These are phyloP conservation scores for Galeopterus variegatus DNA, from an alignment of 2,113 vertebrate species.

Conservation along the genomic window DNA sequence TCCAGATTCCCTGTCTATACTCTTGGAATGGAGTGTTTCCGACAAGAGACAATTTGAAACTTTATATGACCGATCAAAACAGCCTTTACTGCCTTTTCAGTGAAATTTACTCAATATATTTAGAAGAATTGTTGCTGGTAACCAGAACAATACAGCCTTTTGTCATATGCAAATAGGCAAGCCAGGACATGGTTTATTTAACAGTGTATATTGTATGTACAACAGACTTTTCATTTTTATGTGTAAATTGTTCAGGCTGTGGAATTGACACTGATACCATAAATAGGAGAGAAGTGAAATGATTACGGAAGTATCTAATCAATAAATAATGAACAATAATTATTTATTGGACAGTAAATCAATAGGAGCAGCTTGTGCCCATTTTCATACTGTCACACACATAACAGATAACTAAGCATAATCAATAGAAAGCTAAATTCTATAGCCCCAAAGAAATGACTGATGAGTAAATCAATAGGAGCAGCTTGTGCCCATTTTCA, in stretches of 20 bases:
- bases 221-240: constrained; percentile 73
- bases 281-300: constrained; percentile 80
- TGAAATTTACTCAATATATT: background rate
- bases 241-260: constrained; percentile 69
- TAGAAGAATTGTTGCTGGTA: background rate
- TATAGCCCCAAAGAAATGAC: constrained; percentile 67
- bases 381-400: constrained; percentile 87
- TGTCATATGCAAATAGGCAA: background rate
- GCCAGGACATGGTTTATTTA: background rate
- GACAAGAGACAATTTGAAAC: background rate
- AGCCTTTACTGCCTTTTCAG: background rate
- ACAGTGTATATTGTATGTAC: background rate
- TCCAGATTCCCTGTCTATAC: background rate
- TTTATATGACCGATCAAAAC: background rate
- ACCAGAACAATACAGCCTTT: background rate
- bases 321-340: constrained; percentile 87
- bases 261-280: constrained; percentile 72
- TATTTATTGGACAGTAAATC: constrained; percentile 89
- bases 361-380: constrained; percentile 80
- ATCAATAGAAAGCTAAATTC: constrained; percentile 87
- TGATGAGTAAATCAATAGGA: constrained; percentile 86
- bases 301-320: constrained; percentile 83
- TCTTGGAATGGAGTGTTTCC: background rate
- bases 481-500: constrained; percentile 83
- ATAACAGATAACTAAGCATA: constrained; percentile 86